Percentiles rank a stretch among this genome's conserved stretches.
These are phyloP conservation scores for Chloroclystis v-ata DNA, from an alignment of 2,888 invertebrate species.

Conservation along the genomic window DNA sequence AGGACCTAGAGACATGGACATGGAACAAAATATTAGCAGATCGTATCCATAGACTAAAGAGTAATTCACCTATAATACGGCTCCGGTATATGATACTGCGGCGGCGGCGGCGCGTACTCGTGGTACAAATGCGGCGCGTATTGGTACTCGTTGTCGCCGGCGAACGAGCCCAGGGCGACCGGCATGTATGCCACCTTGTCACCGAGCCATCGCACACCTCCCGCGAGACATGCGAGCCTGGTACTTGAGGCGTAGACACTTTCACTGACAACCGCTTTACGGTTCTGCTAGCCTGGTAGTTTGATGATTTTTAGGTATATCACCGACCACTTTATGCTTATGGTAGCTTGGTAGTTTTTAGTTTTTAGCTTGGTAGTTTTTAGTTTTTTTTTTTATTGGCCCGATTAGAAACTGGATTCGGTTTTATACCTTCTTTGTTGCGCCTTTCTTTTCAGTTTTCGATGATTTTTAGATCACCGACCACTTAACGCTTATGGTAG, in stretches of 20 bases:
- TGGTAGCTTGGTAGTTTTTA: neutral
- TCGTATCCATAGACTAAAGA: no score
- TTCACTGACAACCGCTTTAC: neutral
- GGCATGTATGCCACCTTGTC: conserved; percentile 82
- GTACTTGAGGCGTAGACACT: conserved; percentile 9
- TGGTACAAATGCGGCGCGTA: conserved; percentile 64
- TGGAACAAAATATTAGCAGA: no score
- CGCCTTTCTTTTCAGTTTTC: no score
- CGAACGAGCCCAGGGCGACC: conserved; percentile 81
- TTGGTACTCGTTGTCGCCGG: conserved; percentile 80
- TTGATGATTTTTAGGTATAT: no score
- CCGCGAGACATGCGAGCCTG: conserved; percentile 8
- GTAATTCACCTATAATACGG: conserved; percentile 71
- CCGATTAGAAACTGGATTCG: no score
- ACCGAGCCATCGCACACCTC: conserved; percentile 71
- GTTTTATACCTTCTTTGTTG: no score
- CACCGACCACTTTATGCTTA: neutral
- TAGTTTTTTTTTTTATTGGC: no score
- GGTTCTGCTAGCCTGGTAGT: neutral
- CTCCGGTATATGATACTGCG: conserved; percentile 65
- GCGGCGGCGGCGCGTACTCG: conserved; percentile 78
- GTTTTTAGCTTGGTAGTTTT: no score
- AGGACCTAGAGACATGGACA: no score
- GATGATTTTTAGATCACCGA: no score
- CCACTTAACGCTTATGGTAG: neutral